Base-by-base conservation (phyloP, 2,113 vertebrate genomes). In the Myxocyprinus asiaticus region DNA sequence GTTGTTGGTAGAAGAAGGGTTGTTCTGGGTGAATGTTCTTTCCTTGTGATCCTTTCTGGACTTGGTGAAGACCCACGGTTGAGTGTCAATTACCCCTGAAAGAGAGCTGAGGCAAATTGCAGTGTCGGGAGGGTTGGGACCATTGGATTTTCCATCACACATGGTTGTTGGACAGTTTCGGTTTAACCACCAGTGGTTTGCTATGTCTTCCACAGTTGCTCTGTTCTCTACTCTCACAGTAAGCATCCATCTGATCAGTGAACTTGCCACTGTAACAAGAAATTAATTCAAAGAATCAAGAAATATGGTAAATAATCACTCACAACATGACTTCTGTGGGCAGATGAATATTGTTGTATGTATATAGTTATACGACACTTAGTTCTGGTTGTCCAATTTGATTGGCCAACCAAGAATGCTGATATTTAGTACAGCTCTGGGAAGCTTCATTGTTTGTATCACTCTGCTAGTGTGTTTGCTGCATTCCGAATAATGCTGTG, bases 181-280 rank as follows among this genome's bases (percentile, higher is more conserved):
- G 82, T 94, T 94, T 64, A 94, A 92, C 94, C 94, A 94, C 92
- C 93, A 93, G 83, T 94, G 94, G 85, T 91, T 92, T 33, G 22
- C 22, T 3, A 33, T 33, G 22, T 33, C 22, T 3, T 33, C 22
- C 22, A 33, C 22, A 33, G 93, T 93, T 59, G 94, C 94, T 83
- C 94, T 87, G 63, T 93, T 88, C 1, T 92, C 86, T 72, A 86
- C 85, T 47, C 85, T 86, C 8, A 93, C 91, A 1, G 88, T 90
- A 85, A 94, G 84, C 88, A 94, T 77, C 92, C 93, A 94, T 88
- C 92, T 88, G 71, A 94, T 93, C 70, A 94, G 91, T 33, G 90
- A 90, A 43, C 89, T 93, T 58, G 92, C 93, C 4, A 92, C 93
- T 94, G 62, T 68, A 33, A 61, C 81, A 84, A 74, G 69, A 33